Base-by-base conservation (phyloP, 1,140 invertebrate genomes). In the Chymomyza costata region DNA sequence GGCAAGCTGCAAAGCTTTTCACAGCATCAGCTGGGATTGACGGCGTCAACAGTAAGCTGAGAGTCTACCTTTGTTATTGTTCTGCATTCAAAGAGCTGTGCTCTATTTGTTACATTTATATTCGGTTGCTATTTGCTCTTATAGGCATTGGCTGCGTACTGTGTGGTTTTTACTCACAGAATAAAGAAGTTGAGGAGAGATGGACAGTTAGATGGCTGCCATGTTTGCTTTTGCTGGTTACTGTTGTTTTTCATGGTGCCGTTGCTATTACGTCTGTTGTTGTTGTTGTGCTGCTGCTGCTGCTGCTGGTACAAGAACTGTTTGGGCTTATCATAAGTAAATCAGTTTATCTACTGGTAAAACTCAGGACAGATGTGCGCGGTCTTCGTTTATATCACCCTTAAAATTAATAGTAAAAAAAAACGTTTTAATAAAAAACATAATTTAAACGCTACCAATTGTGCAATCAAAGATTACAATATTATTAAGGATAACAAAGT, bases 261-360 rank as follows among this genome's bases (percentile, higher is more conserved):
- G 21, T 8, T 25, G 21, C 16, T 32, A 34, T 15, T 39, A 8
- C 21, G 3, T 25, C 8, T 25, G 8, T 8, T 32, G 38, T 8
- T 56, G 31, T n/a, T 34, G 21, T 38, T 37, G 58, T 64, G 54
- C 28, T 65, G 47, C 53, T 69, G 41, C 50, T 65, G 52, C 47
- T 59, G 50, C 37, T 67, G 44, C 25, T 54, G 25, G 57, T 76
- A 67, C 71, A 78, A 78, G 71, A 78, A 78, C 54, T 80, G 59
- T 54, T 60, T 71, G 41, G 41, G 63, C 58, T 78, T 78, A 78
- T 78, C 67, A 80, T 73, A 44, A 47, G 62, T 44, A 65, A 68
- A 73, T 78, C 73, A 80, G 73, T 78, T 70, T 80, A 67, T 70
- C 59, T 58, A 47, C 56, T 52, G 59, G 65, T 68, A 80, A 80